Evolutionary conservation across 30 jellyfish, hydroid and myxozoan genomes (phyloP), one percentile per base, ranked within the genome.

Genomic region (Sanderia malayensis): DNA sequence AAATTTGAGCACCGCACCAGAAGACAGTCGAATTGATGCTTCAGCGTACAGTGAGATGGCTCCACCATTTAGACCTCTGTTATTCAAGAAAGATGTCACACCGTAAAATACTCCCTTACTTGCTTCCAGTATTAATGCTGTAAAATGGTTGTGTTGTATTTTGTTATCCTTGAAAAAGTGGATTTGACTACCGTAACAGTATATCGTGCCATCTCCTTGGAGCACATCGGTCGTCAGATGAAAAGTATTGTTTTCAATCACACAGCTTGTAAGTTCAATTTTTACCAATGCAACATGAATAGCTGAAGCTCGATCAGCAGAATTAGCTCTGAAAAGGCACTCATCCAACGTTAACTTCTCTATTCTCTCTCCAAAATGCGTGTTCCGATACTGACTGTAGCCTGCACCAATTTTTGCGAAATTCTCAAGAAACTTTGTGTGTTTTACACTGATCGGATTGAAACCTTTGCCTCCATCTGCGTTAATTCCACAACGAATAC

Each of bases 61-160:
- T 4, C 96, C 96, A 22, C 96, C 96, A 41, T 86, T 61, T 58
- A 76, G 30, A 23, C 96, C 96, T 21, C 61, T 62, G 69, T 86
- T 86, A 21, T 58, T 76, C 21, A 32, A 53, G 44, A 86, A 76
- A 10, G 23, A 37, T 13, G 71, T 52, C 13, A 53, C 29, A 6
- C 84, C 84, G n/a, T 32, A 20, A 21, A 52, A 23, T 10, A 41
- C 27, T 10, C 62, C 44, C 8, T 61, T 22, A 46, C 86, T 28
- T 31, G 92, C 62, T 29, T 86, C 96, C 9, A 77, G 58, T 46
- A 86, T 61, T n/a, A 86, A 24, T n/a, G 88, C 92, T 6, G 96
- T 68, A 55, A 44, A 61, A 19, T 45, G 33, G 74, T 86, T 86
- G 31, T 37, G 58, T 0, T 1, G 30, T 44, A 83, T 72, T 8